Conservation (phyloP, 2,797 vertebrate genomes). For the Propithecus deckenii region DNA sequence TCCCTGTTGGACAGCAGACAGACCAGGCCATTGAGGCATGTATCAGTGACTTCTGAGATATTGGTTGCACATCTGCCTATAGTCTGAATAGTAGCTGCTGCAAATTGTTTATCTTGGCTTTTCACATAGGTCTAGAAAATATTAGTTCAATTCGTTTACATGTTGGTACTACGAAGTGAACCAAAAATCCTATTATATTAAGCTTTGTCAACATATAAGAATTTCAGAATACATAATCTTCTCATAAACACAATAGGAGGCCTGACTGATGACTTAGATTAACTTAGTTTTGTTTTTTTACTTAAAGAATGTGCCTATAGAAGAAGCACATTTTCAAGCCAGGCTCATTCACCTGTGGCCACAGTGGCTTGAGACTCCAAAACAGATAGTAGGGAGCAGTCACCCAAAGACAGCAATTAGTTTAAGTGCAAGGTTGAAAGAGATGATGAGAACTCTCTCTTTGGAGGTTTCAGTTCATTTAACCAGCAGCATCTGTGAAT, state of each 20-base stretch:
- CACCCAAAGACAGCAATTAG: constrained; percentile 71
- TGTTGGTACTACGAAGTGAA: background rate
- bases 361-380: constrained; percentile 56
- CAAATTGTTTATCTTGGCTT: constrained; percentile 98
- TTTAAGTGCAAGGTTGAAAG: constrained; percentile 55
- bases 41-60: constrained; percentile 95
- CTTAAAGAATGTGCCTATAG: background rate
- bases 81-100: constrained; percentile 96
- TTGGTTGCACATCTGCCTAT: constrained; percentile 97
- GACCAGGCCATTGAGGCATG: constrained; percentile 95
- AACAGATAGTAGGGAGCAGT: constrained; percentile 46
- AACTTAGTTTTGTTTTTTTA: background rate
- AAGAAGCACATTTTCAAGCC: constrained; percentile 45
- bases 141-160: constrained; percentile 68
- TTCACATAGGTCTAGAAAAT: constrained; percentile 95
- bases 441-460: constrained; percentile 68
- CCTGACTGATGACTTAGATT: background rate
- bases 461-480: constrained; percentile 78
- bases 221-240: constrained; percentile 22
- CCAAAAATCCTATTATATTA: background rate
- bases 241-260: background rate
- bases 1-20: constrained; percentile 97
- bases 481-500: constrained; percentile 70
- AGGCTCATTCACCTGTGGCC: constrained; percentile 43
- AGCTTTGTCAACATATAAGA: background rate